These are phyloP conservation scores for Eilema sororculum DNA, from an alignment of 2,888 invertebrate genomes.

Conservation along the genomic window DNA sequence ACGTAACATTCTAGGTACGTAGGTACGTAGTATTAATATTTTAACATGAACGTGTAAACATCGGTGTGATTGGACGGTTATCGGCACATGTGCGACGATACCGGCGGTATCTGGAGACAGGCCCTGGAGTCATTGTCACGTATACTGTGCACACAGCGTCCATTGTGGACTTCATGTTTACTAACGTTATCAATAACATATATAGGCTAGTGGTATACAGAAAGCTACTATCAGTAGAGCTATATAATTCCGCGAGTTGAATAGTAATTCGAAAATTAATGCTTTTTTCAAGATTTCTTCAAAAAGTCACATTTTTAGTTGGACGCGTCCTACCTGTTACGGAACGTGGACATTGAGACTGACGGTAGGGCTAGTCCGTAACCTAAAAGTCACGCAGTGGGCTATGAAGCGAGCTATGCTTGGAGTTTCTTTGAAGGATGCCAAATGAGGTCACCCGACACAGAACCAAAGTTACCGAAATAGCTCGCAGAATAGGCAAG, in stretches of 20 bases:
- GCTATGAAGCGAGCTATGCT: too few relatives aligned
- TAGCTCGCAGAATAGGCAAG: too few relatives aligned
- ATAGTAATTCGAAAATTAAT: not conserved
- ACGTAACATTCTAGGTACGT: constrained; percentile 27
- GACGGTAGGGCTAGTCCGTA: too few relatives aligned
- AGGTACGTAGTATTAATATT: constrained; percentile 44
- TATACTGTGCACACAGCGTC: constrained; percentile 62
- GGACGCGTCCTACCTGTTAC: too few relatives aligned
- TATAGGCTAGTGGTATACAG: constrained; percentile 40
- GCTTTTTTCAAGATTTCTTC: not conserved
- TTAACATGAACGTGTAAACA: constrained; percentile 54
- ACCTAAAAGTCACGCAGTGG: too few relatives aligned
- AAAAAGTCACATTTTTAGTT: too few relatives aligned
- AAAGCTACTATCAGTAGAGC: constrained; percentile 48
- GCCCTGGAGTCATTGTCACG: constrained; percentile 80
- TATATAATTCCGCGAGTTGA: not conserved
- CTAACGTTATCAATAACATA: constrained; percentile 82
- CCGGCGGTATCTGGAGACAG: constrained; percentile 54
- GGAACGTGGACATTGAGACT: too few relatives aligned
- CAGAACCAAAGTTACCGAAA: too few relatives aligned
- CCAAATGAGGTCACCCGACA: too few relatives aligned
- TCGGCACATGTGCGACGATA: constrained; percentile 66
- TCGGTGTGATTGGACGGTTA: constrained; percentile 70
- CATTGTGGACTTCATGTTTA: constrained; percentile 77
- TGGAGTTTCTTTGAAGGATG: too few relatives aligned